phyloP scores from a whole-genome alignment of 2,888 invertebrate genomes.

The Xestia rhomboidea region DNA sequence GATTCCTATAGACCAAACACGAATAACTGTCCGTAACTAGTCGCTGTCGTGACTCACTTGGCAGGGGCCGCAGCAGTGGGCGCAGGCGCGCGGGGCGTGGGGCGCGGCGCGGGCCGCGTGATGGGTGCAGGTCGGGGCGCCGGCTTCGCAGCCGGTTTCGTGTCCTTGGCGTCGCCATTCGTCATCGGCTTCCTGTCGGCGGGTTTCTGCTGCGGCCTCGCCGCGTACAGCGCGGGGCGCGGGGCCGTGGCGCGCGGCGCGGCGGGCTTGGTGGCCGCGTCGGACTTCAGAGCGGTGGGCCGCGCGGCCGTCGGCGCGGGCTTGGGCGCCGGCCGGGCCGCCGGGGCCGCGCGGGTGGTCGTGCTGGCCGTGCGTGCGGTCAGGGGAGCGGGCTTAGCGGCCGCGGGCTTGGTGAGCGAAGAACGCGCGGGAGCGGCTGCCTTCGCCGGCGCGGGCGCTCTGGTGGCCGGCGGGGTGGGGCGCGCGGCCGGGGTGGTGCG shows the following conservation, averaged over 20 bases:
- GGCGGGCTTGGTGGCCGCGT: constrained; percentile 55
- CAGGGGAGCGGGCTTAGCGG: constrained; percentile 51
- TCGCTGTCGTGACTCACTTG: constrained; percentile 70
- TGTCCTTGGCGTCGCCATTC: constrained; percentile 90
- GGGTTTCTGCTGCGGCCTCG: constrained; percentile 70
- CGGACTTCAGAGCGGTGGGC: constrained; percentile 51
- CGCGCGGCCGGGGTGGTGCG: constrained; percentile 46
- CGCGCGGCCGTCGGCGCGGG: constrained; percentile 56
- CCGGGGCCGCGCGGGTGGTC: constrained; percentile 40
- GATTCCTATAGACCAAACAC: background rate
- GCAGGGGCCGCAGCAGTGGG: constrained; percentile 66
- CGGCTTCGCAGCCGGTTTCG: constrained; percentile 69
- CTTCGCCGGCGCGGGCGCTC: constrained; percentile 61
- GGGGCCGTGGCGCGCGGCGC: constrained; percentile 61
- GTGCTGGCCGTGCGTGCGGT: constrained; percentile 50
- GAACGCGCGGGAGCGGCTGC: constrained; percentile 49
- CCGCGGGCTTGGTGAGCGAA: constrained; percentile 52
- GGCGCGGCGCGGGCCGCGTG: constrained; percentile 67
- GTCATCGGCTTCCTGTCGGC: constrained; percentile 89
- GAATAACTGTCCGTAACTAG: background rate
- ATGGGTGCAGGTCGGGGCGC: constrained; percentile 67
- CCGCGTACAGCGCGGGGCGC: constrained; percentile 70
- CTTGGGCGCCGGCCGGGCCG: constrained; percentile 53
- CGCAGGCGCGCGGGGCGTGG: constrained; percentile 64
- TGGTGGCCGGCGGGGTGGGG: constrained; percentile 68